Conservation (phyloP, 2,888 invertebrate species). For the Brachypterus glaber region DNA sequence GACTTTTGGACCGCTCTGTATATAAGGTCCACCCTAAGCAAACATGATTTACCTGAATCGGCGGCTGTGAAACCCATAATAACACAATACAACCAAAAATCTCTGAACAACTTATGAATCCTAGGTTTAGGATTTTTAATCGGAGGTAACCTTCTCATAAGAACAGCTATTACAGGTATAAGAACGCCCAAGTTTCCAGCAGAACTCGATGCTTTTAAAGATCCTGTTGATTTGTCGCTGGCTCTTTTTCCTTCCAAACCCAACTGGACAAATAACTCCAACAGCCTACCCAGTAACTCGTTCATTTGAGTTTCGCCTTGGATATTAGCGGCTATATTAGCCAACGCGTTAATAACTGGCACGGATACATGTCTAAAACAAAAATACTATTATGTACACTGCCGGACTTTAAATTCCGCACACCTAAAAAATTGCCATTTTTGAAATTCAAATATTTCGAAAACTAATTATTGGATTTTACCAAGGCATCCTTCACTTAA, state of each 20-base stretch:
- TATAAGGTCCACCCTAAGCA: background rate
- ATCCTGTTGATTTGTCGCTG: conserved; percentile 78
- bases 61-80: conserved; percentile 96
- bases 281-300: conserved; percentile 75
- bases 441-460: too few relatives aligned
- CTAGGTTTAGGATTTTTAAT: conserved; percentile 86
- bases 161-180: conserved; percentile 92
- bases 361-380: conserved; percentile 74
- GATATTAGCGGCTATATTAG: conserved; percentile 91
- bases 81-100: conserved; percentile 99
- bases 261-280: conserved; percentile 95
- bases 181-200: conserved; percentile 96
- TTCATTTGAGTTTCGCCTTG: conserved; percentile 77
- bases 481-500: too few relatives aligned
- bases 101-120: conserved; percentile 92
- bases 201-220: conserved; percentile 80
- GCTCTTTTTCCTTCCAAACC: conserved; percentile 95
- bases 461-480: too few relatives aligned
- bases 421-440: too few relatives aligned
- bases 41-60: conserved; percentile 48
- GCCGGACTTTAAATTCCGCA: too few relatives aligned
- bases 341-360: conserved; percentile 92
- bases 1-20: too few relatives aligned
- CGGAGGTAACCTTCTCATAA: conserved; percentile 77
- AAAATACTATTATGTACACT: too few relatives aligned